Base-by-base conservation (phyloP, 2,888 invertebrate genomes). In the Oscheius sp. region DNA sequence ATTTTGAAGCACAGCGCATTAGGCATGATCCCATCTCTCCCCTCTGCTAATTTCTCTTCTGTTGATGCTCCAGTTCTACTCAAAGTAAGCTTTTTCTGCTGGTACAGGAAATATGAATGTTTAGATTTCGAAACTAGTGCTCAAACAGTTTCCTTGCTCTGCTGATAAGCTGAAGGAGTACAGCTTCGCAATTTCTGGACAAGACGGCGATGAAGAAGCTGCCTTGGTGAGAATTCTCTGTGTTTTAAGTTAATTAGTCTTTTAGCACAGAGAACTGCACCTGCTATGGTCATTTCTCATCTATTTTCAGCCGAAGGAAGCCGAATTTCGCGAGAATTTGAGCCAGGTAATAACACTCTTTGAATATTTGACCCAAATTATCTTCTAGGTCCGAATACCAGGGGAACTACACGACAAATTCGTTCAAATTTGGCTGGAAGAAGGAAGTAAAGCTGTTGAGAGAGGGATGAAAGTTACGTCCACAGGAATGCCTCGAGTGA, bases 281-380 rank as follows among this genome's bases (percentile, higher is more conserved):
- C 32, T 32, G 2, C 33, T 74, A 37, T 74, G 73, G 73, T 21
- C 47, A 13, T 65, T 53, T 48, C 33, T 66, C 33, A 62, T 66
- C 42, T 74, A 66, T 33, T 21, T 66, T 50, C 73, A 74, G 53
- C 73, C 66, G 4, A 74, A 74, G 35, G 73, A 66, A 72, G 72
- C 48, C 2, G 47, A 60, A 1, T 62, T 62, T 21, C 51, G 51
- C 7, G 21, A 32, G 11, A 32, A 32, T 60, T 33, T 51, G n/a
- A 3, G n/a, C 11, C 3, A 57, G 50, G 60, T 58, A 37, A 3
- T 5, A 35, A 1, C 47, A 3, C 13, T 48, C 42, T 42, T 35
- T 33, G 33, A 4, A 33, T 33, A 53, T 55, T 33, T 58, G 21
- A 21, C n/a, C 37, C 13, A n/a, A 53, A 37, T 21, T 47, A 32